These are phyloP conservation scores for Drosophila formosana DNA, from an alignment of 2,888 invertebrate species.

Conservation along the genomic window DNA sequence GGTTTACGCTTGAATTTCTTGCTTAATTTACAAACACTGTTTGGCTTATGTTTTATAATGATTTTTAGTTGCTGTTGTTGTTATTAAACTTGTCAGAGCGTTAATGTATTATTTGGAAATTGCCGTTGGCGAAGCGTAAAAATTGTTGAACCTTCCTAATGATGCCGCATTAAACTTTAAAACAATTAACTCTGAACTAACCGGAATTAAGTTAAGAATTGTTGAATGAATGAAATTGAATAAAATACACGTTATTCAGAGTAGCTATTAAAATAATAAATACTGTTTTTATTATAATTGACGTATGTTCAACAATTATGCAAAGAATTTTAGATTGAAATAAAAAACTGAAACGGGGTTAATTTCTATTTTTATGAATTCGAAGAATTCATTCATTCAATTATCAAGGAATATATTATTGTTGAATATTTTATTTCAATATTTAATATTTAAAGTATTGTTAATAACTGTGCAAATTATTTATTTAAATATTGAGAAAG, in stretches of 20 bases:
- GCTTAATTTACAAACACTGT: conserved; percentile 29
- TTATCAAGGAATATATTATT: not conserved
- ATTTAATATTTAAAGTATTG: too few relatives aligned
- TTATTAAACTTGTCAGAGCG: conserved; percentile 56
- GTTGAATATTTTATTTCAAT: not conserved
- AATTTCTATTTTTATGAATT: too few relatives aligned
- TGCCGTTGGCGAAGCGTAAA: conserved; percentile 58
- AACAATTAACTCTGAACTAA: conserved; percentile 41
- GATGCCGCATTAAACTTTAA: conserved; percentile 33
- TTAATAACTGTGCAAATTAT: not conserved
- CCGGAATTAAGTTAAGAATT: conserved; percentile 12
- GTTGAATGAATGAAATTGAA: conserved; percentile 8
- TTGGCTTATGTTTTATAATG: conserved; percentile 31
- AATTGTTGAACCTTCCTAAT: conserved; percentile 45
- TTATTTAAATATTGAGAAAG: not conserved
- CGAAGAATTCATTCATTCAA: too few relatives aligned
- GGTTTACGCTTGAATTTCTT: conserved; percentile 40
- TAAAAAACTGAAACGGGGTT: not conserved
- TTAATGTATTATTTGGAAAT: conserved; percentile 50
- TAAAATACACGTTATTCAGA: too few relatives aligned
- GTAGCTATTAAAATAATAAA: conserved; percentile 3
- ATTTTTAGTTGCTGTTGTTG: conserved; percentile 13
- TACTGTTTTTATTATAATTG: conserved; percentile 18
- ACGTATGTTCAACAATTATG: not conserved
- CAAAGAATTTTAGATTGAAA: not conserved